A percentile compares a stretch with the other conserved stretches of the same genome.
phyloP scores from a whole-genome alignment of 2,113 vertebrate genomes.

The Heterotis niloticus region DNA sequence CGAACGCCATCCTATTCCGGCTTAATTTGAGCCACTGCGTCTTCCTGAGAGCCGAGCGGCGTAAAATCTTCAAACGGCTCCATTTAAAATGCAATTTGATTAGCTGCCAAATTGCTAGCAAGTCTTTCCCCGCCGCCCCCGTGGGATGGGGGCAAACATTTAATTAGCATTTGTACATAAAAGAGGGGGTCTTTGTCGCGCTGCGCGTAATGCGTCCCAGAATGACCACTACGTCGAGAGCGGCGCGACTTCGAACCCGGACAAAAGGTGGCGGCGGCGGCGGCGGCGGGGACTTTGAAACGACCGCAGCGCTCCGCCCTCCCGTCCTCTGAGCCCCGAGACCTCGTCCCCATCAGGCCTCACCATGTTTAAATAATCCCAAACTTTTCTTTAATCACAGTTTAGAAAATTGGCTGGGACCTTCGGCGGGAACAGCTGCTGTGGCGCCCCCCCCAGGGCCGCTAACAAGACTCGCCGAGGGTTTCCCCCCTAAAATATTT shows the following conservation, averaged over 20 bases:
- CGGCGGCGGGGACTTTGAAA: slow-evolving; percentile 21
- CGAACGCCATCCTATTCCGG: slow-evolving; percentile 55
- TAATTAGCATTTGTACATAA: slow-evolving; percentile 76
- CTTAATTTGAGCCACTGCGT: slow-evolving; percentile 65
- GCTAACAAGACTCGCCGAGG: slow-evolving; percentile 66
- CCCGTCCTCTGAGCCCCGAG: neutral
- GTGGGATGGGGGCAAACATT: slow-evolving; percentile 62
- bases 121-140: slow-evolving; percentile 64
- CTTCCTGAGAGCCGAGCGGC: slow-evolving; percentile 62
- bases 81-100: slow-evolving; percentile 82
- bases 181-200: slow-evolving; percentile 68
- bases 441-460: slow-evolving; percentile 51
- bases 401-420: slow-evolving; percentile 71
- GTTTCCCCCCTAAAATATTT: slow-evolving; percentile 73
- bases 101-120: slow-evolving; percentile 77
- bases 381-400: slow-evolving; percentile 78
- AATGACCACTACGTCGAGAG: slow-evolving; percentile 72
- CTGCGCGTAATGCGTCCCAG: slow-evolving; percentile 64
- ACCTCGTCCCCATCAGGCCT: slow-evolving; percentile 55
- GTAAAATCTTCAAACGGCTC: slow-evolving; percentile 73
- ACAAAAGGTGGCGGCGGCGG: too few relatives aligned
- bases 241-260: slow-evolving; percentile 64
- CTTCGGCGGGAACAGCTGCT: slow-evolving; percentile 63
- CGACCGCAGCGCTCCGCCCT: too few relatives aligned
- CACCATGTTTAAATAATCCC: slow-evolving; percentile 69